Evolutionary conservation across 2,888 invertebrate genomes (phyloP).

Genomic region (Gasteruption jaculator): DNA sequence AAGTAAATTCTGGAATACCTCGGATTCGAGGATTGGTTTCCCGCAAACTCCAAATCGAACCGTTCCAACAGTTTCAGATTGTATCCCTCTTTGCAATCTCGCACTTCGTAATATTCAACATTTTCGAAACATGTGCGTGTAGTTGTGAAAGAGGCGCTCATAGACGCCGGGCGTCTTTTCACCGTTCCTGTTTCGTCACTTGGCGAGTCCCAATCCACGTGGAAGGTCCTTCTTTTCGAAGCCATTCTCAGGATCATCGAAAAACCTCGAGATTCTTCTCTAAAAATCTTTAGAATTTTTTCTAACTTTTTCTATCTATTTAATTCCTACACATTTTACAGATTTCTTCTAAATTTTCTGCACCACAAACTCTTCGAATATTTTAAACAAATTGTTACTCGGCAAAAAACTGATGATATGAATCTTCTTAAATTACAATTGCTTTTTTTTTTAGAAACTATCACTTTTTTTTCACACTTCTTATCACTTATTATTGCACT

Average conservation of each 20-base stretch:
- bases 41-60: constrained; percentile 12
- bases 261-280: neutral
- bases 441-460: too few relatives aligned
- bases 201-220: constrained; percentile 70
- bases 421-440: too few relatives aligned
- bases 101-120: constrained; percentile 28
- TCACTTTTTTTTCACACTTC: too few relatives aligned
- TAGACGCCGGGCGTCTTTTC: constrained; percentile 62
- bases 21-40: neutral
- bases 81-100: constrained; percentile 24
- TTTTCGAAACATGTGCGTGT: constrained; percentile 22
- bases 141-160: constrained; percentile 31
- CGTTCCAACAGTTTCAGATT: constrained; percentile 20
- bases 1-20: too few relatives aligned
- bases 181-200: constrained; percentile 70
- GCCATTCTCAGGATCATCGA: constrained; percentile 22
- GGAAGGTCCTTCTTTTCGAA: constrained; percentile 36
- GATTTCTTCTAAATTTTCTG: too few relatives aligned
- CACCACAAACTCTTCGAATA: too few relatives aligned
- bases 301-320: neutral
- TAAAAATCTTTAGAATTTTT: too few relatives aligned
- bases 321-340: too few relatives aligned
- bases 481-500: too few relatives aligned
- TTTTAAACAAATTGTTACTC: too few relatives aligned
- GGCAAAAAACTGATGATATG: too few relatives aligned